These are phyloP conservation scores for Molorchus minor DNA, from an alignment of 2,888 invertebrate species.

Conservation along the genomic window DNA sequence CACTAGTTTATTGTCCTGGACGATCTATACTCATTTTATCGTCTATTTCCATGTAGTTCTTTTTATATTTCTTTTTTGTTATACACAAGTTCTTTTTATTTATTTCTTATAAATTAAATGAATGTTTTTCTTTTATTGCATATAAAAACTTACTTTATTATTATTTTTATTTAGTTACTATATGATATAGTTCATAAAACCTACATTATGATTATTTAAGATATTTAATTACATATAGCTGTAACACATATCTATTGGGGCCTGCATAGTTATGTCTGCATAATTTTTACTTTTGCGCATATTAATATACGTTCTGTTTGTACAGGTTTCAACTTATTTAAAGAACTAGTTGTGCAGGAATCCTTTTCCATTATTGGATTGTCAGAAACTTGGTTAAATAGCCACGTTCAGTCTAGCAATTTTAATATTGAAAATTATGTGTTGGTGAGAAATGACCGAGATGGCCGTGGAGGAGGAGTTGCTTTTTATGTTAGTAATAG, in stretches of 20 bases:
- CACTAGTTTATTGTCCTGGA: neutral
- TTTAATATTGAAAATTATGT: neutral
- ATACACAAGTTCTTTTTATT: too few species aligned
- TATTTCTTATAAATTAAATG: too few species aligned
- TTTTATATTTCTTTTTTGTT: too few species aligned
- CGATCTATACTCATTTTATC: neutral
- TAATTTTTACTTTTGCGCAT: conserved; percentile 14
- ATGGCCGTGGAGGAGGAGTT: too few species aligned
- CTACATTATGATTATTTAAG: neutral
- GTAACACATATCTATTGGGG: too few species aligned
- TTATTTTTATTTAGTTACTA: too few species aligned
- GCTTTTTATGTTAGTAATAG: too few species aligned
- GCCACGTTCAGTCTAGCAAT: neutral
- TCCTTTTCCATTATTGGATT: neutral
- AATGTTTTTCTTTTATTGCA: too few species aligned
- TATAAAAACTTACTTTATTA: too few species aligned
- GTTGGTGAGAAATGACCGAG: neutral
- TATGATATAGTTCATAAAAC: too few species aligned
- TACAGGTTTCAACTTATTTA: conserved; percentile 9
- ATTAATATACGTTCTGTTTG: conserved; percentile 10
- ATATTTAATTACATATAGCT: neutral
- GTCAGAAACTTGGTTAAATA: conserved; percentile 7
- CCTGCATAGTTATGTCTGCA: neutral
- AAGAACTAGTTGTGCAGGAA: neutral
- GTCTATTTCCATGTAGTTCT: too few species aligned